Evolutionary conservation across 2,888 invertebrate genomes (phyloP).

Genomic region (Pollenia angustigena): DNA sequence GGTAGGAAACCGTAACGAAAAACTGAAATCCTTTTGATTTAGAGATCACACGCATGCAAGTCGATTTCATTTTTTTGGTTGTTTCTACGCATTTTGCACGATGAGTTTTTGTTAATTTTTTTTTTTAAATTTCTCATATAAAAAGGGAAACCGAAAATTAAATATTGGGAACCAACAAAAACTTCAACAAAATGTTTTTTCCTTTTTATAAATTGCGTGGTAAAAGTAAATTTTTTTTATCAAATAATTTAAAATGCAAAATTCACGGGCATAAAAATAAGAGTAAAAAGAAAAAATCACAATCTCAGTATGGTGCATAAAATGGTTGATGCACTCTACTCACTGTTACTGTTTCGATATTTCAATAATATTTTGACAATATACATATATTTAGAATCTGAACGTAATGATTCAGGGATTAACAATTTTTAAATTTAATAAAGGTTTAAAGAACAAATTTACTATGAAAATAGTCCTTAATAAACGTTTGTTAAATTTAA

Average conservation of each 20-base stretch:
- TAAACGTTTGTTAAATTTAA: too few relatives aligned
- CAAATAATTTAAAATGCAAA: conserved; percentile 73
- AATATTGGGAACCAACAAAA: conserved; percentile 48
- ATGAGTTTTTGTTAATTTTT: background rate
- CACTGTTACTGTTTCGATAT: background rate
- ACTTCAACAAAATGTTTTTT: conserved; percentile 13
- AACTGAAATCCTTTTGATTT: conserved; percentile 66
- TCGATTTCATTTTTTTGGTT: conserved; percentile 55
- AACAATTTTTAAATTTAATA: too few relatives aligned
- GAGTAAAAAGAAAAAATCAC: conserved; percentile 1
- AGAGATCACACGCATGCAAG: conserved; percentile 69
- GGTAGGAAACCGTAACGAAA: conserved; percentile 79
- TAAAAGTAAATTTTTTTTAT: conserved; percentile 33
- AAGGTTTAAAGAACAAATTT: too few relatives aligned
- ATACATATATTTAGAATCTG: too few relatives aligned
- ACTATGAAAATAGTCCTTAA: too few relatives aligned
- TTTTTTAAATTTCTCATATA: conserved; percentile 37
- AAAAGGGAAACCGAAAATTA: conserved; percentile 70
- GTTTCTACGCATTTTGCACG: conserved; percentile 13
- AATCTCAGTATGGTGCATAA: conserved; percentile 49
- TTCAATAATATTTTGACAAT: too few relatives aligned
- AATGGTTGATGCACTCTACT: conserved; percentile 45
- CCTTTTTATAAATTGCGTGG: conserved; percentile 61
- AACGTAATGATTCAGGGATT: too few relatives aligned
- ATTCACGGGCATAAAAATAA: conserved; percentile 48